Evolutionary conservation across 2,113 vertebrate species (phyloP).

Genomic region (Geococcyx californianus): DNA sequence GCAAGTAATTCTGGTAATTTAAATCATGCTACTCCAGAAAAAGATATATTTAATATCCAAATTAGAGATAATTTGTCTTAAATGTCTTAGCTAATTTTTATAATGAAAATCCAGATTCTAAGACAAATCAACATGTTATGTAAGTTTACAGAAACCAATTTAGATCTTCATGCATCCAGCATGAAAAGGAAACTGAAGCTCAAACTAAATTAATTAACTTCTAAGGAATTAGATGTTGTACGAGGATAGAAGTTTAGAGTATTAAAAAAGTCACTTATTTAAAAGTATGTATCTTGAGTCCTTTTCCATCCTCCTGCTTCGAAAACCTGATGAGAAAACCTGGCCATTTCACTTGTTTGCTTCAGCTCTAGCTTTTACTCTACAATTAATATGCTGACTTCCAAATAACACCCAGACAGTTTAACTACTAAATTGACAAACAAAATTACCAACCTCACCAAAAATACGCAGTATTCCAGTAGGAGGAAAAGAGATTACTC

Average conservation of each 20-base stretch:
- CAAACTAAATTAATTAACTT: neutral
- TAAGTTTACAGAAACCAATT: neutral
- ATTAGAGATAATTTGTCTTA: conserved; percentile 7
- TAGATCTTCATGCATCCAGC: neutral
- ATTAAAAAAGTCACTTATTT: neutral
- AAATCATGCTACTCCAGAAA: neutral
- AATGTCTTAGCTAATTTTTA: conserved; percentile 7
- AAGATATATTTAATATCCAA: neutral
- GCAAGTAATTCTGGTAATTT: conserved; percentile 1
- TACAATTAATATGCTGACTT: neutral
- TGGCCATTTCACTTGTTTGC: neutral
- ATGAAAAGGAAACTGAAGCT: neutral
- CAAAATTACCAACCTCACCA: neutral
- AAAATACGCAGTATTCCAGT: neutral
- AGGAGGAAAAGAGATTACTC: neutral
- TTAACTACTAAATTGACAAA: neutral
- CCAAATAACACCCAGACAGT: neutral
- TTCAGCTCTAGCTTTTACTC: neutral
- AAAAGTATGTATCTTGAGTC: neutral
- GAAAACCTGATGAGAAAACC: neutral
- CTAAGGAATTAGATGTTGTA: conserved; percentile 17
- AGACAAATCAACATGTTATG: neutral
- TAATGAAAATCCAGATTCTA: neutral
- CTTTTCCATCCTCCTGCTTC: neutral
- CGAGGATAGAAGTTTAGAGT: neutral